Base-by-base conservation (phyloP, 1,140 invertebrate species). In the Bombus waltoni region DNA sequence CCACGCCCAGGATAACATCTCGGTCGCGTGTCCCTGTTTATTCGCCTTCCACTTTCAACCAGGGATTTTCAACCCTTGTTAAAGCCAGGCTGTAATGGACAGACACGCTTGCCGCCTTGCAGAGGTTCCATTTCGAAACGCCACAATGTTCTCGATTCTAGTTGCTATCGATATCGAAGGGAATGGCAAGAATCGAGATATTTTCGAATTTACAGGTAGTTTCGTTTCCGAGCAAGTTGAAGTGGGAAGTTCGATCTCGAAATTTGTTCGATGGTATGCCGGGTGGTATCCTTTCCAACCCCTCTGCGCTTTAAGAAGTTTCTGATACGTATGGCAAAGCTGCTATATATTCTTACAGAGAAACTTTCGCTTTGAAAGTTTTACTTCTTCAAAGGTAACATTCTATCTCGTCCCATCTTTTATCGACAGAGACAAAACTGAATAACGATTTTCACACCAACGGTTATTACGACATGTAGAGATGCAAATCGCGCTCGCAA, bases 21-120 rank as follows among this genome's bases (percentile, higher is more conserved):
- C 72, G 86, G 76, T 92, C 85, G 91, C 91, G 91, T 92, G 91
- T 87, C 83, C 70, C 87, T 78, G 80, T 91, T 91, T 90, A 90
- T 89, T 92, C 87, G 85, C 70, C 42, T 83, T 83, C 81, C 86
- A 87, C 85, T 91, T 91, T 89, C 86, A 87, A 62, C 75, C 66
- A 71, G 65, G 35, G 70, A 35, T 70, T 70, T 80, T 47, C 76
- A 71, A 47, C 70, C 72, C 44, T 62, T 65, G 81, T 66, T 81
- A 85, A 81, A 83, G 77, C 80, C 66, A 47, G 28, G 62, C 10
- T 68, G 79, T 81, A 89, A 81, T 89, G 68, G 79, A 44, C 42
- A 47, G 57, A 75, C 79, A 78, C 75, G 25, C 57, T 81, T 81
- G 72, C 25, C 42, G 65, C 15, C 38, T 28, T 18, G 15, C 9